These are phyloP conservation scores for Perithous albicinctus DNA, from an alignment of 2,888 invertebrate genomes.

Conservation along the genomic window DNA sequence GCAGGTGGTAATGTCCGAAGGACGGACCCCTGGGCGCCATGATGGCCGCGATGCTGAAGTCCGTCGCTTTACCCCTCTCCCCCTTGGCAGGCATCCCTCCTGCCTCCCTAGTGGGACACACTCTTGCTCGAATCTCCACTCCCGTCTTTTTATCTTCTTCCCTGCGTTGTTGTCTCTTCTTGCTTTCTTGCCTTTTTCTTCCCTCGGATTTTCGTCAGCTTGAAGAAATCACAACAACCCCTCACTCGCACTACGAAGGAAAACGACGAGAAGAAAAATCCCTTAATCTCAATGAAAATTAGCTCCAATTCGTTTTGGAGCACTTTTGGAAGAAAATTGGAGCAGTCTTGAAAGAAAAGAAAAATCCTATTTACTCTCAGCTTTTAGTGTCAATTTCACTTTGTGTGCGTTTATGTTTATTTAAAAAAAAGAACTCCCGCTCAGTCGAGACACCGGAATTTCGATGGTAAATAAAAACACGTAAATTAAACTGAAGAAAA, in stretches of 20 bases:
- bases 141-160: conserved; percentile 42
- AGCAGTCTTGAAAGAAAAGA: neutral
- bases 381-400: conserved; percentile 1
- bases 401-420: neutral
- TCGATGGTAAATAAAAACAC: neutral
- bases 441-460: no score
- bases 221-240: neutral
- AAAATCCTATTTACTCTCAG: neutral
- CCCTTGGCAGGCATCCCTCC: conserved; percentile 85
- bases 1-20: conserved; percentile 84
- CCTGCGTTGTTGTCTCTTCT: neutral
- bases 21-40: conserved; percentile 87
- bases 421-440: neutral
- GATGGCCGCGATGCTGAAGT: conserved; percentile 90
- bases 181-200: neutral
- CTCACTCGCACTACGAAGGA: neutral
- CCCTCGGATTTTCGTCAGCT: neutral
- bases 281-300: neutral
- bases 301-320: neutral
- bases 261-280: neutral
- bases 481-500: conserved; percentile 15
- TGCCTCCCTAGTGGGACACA: conserved; percentile 77
- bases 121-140: conserved; percentile 62
- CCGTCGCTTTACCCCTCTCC: conserved; percentile 86
- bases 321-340: neutral